Base-by-base conservation (phyloP, 2,888 invertebrate species). In the Gymnoscelis rufifasciata region DNA sequence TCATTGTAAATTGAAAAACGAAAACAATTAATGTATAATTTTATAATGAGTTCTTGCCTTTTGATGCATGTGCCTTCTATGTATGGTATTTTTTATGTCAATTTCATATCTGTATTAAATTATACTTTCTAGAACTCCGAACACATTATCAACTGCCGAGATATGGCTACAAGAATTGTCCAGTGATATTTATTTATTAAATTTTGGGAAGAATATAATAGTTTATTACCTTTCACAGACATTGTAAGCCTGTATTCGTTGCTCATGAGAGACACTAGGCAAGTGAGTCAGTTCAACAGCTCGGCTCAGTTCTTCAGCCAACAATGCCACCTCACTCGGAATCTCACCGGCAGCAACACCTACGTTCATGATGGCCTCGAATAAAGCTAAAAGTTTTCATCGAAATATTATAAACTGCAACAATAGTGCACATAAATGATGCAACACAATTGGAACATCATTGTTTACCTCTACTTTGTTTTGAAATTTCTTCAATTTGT, bases 201-300 rank as follows among this genome's bases (percentile, higher is more conserved):
- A 23, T 5, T 6, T 5, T 23, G 23, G 12, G 30, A 30, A 8
- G 5, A 24, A 27, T 27, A 10, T 29, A 19, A 11, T 29, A 12
- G 8, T 27, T 43, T 15, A 5, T 47, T 67, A 87, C 73, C 91
- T 91, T 76, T 95, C 95, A 68, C 95, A 95, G 19, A 94, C 94
- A 79, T 93, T 94, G 68, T 95, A 95, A 1, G 96, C 95, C 71
- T 95, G 95, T 54, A 92, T 90, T 39, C 96, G 90, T 51, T 93
- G 92, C 51, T 92, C 91, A 56, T 94, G 95, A 8, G 92, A 89
- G 26, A 94, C 93, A 49, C 90, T 87, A n/a, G 95, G 92, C 67
- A 94, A 93, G 90, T 96, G 93, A 48, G 95, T 95, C 10, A 95
- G 88, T 67, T 95, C 95, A 27, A 96, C 93, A 36, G 95, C 95